Base-by-base conservation (phyloP, 2,888 invertebrate species). In the Trissolcus brochymenae region DNA sequence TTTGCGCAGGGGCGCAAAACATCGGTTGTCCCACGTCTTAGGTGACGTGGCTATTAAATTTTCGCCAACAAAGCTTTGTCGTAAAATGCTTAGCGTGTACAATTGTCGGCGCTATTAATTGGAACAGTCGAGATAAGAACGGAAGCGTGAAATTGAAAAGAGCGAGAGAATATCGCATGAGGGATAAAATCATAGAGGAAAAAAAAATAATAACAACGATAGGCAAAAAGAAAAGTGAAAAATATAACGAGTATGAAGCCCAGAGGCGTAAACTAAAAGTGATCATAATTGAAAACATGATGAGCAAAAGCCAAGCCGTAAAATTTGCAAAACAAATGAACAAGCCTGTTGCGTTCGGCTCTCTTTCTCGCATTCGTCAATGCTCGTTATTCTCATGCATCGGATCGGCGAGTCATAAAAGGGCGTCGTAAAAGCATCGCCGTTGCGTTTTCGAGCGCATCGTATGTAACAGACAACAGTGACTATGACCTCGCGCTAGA, bases 381-480 rank as follows among this genome's bases (percentile, higher is more conserved):
- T 40, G 75, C 68, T 55, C 64, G 60, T 71, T 61, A 76, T 76
- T 71, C 57, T 61, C 43, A 62, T 77, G 81, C 84, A 84, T 35
- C 84, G 82, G 84, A 85, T 85, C 85, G 84, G 75, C 78, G 72
- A 80, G 73, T 76, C 79, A 82, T 83, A 83, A 84, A 46, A 19
- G 79, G 83, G 78, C 21, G 57, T 79, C 74, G 68, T 74, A 79
- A 77, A 79, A 79, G 67, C 73, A 51, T 50, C n/a, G 67, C n/a
- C 66, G 66, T 68, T 57, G 74, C 61, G 46, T 6, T 74, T 76
- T 59, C 61, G 41, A 57, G 71, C 43, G 53, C 35, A 21, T 51
- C 43, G 41, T 62, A 56, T 61, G 49, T 68, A 64, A 40, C 40
- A 57, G 46, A 55, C 64, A 64, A 49, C 61, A 56, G 55, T 55